Evolutionary conservation across 2,113 vertebrate species (phyloP).

Genomic region (Catagonus wagneri): DNA sequence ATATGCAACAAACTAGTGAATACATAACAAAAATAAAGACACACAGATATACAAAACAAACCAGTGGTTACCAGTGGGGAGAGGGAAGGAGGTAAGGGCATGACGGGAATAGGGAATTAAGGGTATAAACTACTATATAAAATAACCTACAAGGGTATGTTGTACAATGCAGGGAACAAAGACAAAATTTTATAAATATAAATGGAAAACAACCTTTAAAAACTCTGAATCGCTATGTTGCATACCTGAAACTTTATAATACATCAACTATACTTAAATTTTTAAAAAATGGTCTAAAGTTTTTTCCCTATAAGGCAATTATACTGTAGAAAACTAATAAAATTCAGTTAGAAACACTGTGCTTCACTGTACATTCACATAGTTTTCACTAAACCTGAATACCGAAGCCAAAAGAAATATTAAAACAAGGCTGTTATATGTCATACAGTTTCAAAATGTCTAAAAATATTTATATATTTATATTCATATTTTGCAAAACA

Average conservation of each 20-base stretch:
- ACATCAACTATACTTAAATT: neutral
- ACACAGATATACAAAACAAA: neutral
- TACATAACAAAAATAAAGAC: neutral
- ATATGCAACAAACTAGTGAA: neutral
- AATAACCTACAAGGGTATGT: neutral
- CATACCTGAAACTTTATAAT: neutral
- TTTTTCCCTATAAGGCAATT: neutral
- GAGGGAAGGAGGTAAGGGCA: neutral
- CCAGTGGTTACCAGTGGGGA: neutral
- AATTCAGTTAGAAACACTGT: constrained; percentile 43
- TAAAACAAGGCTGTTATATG: neutral
- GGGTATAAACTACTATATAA: neutral
- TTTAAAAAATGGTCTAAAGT: neutral
- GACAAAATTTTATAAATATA: neutral
- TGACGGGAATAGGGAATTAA: neutral
- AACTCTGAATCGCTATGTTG: neutral
- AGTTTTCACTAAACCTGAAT: neutral
- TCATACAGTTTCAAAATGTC: neutral
- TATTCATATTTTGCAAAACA: neutral
- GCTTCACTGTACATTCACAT: neutral
- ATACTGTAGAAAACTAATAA: neutral
- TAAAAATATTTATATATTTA: constrained; percentile 18
- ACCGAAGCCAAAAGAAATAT: neutral
- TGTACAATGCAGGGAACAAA: neutral
- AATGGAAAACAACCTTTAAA: neutral